Percentiles rank a stretch among this genome's conserved stretches.
These are phyloP conservation scores for Monarcha castaneiventris DNA, from an alignment of 2,113 vertebrate genomes.

Conservation along the genomic window DNA sequence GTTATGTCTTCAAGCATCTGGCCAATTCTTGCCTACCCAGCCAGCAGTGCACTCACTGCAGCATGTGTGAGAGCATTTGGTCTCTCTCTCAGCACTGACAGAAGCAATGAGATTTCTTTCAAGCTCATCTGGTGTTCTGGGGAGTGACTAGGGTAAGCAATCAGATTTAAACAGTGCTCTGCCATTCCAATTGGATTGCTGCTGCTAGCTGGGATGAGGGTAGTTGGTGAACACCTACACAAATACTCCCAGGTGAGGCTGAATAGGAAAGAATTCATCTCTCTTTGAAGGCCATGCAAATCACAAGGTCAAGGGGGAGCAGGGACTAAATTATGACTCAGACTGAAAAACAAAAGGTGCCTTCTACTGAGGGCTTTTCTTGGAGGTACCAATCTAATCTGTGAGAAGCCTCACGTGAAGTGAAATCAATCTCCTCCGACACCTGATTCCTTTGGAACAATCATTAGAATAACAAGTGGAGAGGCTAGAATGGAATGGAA, in stretches of 20 bases:
- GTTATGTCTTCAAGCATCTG: not conserved
- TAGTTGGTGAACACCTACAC: not conserved
- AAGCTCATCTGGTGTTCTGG: not conserved
- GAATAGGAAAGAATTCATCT: not conserved
- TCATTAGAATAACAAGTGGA: conserved; percentile 10
- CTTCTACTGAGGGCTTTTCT: not conserved
- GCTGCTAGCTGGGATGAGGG: not conserved
- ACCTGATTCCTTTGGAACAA: conserved; percentile 18
- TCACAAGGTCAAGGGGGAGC: not conserved
- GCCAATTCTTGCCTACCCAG: not conserved
- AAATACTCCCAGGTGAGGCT: not conserved
- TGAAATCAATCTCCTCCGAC: not conserved
- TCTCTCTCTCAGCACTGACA: not conserved
- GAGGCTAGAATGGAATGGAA: conserved; percentile 25
- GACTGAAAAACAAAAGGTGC: not conserved
- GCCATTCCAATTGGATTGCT: not conserved
- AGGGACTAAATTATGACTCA: not conserved
- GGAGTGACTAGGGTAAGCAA: not conserved
- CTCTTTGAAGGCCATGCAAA: not conserved
- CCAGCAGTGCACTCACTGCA: not conserved
- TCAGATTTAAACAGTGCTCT: not conserved
- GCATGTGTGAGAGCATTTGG: not conserved
- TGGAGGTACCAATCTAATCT: not conserved
- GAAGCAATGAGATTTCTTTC: not conserved
- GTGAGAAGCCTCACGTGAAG: not conserved